Evolutionary conservation across 2,797 vertebrate genomes (phyloP), one percentile per base, ranked within the genome.

Genomic region (Pipistrellus kuhlii): DNA sequence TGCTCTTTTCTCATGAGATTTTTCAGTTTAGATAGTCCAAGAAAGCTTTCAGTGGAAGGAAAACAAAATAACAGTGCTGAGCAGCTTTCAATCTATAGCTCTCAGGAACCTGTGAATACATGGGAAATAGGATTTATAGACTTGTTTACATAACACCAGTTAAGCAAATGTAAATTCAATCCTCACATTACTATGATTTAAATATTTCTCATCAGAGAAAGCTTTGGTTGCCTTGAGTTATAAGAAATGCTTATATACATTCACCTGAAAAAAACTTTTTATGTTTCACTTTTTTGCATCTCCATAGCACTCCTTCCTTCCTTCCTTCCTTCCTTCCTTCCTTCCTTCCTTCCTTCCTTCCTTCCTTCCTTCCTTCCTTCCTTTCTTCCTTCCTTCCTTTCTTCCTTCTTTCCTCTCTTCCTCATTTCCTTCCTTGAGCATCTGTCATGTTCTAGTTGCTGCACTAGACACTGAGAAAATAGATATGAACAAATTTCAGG

Each of bases 81-180:
- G 38, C 41, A 41, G 8, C 82, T 62, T 85, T 84, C 6, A n/a
- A 4, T 62, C 35, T 92, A 2, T 2, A 35, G 44, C 2, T 83
- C 38, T 78, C 32, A 71, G n/a, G 6, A 57, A 76, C 7, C 23
- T 91, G 23, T 69, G 6, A 30, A 78, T 59, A 88, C 21, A 25
- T 8, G 20, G 15, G 69, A 95, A 83, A 17, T 90, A 94, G 82
- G 25, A 77, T 73, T 80, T 71, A 68, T 46, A 48, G 30, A 77
- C 48, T 71, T 83, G 6, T 93, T 96, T 90, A 25, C 15, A 32
- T 38, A 90, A 59, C 2, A 25, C 21, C 10, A 59, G 38, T 44
- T 35, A 80, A 48, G 15, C 0, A 90, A 93, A 94, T 76, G 27
- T 25, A 96, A 88, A 90, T 88, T 93, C 23, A 62, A 76, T 53